Percentiles rank a stretch among this genome's conserved stretches.
phyloP scores from a whole-genome alignment of 2,113 vertebrate species.

The Pterocles burchelli region DNA sequence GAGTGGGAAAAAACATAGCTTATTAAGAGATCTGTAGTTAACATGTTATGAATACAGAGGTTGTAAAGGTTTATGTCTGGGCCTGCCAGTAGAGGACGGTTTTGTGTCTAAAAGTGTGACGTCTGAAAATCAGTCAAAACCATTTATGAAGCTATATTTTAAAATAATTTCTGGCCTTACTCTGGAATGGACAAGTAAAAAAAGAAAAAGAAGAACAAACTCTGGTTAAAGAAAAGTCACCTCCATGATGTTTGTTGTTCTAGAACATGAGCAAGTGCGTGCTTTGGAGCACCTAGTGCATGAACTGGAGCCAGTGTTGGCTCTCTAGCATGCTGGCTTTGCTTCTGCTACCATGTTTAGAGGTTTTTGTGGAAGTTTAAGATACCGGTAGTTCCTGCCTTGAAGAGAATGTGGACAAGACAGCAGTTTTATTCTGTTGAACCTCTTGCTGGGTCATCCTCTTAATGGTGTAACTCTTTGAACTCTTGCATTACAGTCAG shows the following conservation, averaged over 20 bases:
- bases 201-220: neutral
- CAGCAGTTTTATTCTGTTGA: neutral
- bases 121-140: neutral
- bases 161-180: neutral
- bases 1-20: neutral
- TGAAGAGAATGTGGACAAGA: neutral
- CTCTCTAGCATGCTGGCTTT: neutral
- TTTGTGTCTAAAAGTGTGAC: neutral
- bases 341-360: neutral
- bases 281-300: neutral
- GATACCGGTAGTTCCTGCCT: neutral
- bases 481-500: neutral
- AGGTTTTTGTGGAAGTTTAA: neutral
- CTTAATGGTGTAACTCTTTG: neutral
- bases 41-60: neutral
- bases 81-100: neutral
- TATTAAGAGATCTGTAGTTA: neutral
- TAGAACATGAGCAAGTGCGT: neutral
- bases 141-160: neutral
- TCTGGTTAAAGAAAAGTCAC: neutral
- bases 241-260: neutral
- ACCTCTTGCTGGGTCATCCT: neutral
- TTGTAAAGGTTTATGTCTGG: neutral
- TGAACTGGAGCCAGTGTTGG: neutral
- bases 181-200: neutral